These are phyloP conservation scores for Crossaster papposus DNA, from an alignment of 53 echinoderm and acorn worm species.

Conservation along the genomic window DNA sequence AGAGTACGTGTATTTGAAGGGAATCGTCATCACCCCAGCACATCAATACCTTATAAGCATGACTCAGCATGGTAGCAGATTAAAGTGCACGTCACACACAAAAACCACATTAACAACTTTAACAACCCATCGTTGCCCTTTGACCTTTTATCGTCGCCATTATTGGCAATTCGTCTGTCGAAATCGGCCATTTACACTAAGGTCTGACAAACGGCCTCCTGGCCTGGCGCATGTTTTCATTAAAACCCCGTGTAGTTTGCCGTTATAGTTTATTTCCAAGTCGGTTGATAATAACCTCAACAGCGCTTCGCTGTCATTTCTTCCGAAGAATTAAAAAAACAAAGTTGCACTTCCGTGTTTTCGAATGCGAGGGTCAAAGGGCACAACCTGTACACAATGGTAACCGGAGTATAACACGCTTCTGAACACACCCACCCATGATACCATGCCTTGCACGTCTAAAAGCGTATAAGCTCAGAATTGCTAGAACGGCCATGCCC, in stretches of 20 bases:
- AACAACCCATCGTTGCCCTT: neutral
- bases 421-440: neutral
- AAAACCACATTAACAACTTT: neutral
- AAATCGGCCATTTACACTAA: too few species aligned
- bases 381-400: neutral
- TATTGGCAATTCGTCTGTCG: too few species aligned
- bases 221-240: too few species aligned
- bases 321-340: neutral
- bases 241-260: too few species aligned
- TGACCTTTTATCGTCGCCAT: too few species aligned
- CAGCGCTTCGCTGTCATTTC: neutral
- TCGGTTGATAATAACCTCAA: neutral
- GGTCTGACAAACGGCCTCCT: too few species aligned
- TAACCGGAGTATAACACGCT: neutral
- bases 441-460: constrained; percentile 44
- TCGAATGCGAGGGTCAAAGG: neutral
- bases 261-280: too few species aligned
- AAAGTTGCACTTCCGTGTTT: neutral
- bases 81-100: neutral
- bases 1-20: too few species aligned
- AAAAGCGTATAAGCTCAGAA: neutral
- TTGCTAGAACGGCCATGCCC: constrained; percentile 44
- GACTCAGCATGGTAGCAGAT: neutral
- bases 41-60: neutral
- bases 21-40: neutral